These are phyloP conservation scores for Volucella inanis DNA, from an alignment of 2,888 invertebrate genomes.

Conservation along the genomic window DNA sequence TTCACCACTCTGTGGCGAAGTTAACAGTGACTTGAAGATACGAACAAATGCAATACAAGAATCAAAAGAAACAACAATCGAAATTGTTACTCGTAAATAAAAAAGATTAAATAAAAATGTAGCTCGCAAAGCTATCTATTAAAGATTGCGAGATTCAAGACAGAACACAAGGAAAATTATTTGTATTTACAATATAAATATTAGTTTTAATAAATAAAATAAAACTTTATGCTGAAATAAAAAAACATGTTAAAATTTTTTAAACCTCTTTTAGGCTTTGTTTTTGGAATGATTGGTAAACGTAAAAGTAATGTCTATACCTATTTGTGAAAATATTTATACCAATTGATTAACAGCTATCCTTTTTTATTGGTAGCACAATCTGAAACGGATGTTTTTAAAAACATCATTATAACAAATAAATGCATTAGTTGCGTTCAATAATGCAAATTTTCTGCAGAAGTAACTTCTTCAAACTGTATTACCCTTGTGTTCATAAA, in stretches of 20 bases:
- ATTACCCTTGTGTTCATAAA: too few relatives aligned
- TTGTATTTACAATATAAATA: slow-evolving; percentile 64
- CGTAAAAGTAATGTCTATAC: too few relatives aligned
- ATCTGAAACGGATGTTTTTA: too few relatives aligned
- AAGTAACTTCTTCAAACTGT: too few relatives aligned
- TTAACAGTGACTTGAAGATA: slow-evolving; percentile 12
- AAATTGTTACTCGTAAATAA: background rate
- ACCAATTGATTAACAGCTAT: too few relatives aligned
- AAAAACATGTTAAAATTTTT: slow-evolving; percentile 3
- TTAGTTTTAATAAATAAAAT: slow-evolving; percentile 64
- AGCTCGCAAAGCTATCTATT: slow-evolving; percentile 11
- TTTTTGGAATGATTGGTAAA: background rate
- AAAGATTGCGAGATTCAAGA: slow-evolving; percentile 15
- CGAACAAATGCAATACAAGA: slow-evolving; percentile 14
- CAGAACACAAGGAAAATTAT: slow-evolving; percentile 47
- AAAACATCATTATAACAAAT: too few relatives aligned
- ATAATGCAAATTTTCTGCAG: too few relatives aligned
- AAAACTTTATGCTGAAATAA: slow-evolving; percentile 49
- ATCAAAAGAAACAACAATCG: slow-evolving; percentile 11
- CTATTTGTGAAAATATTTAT: too few relatives aligned
- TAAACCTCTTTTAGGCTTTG: background rate
- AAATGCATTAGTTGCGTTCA: too few relatives aligned
- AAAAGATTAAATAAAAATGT: slow-evolving; percentile 2
- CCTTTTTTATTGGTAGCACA: too few relatives aligned
- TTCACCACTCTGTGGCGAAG: slow-evolving; percentile 12